Percentiles rank a stretch among this genome's conserved stretches.
These are phyloP conservation scores for Aphrophora alni DNA, from an alignment of 2,888 invertebrate species.

Conservation along the genomic window DNA sequence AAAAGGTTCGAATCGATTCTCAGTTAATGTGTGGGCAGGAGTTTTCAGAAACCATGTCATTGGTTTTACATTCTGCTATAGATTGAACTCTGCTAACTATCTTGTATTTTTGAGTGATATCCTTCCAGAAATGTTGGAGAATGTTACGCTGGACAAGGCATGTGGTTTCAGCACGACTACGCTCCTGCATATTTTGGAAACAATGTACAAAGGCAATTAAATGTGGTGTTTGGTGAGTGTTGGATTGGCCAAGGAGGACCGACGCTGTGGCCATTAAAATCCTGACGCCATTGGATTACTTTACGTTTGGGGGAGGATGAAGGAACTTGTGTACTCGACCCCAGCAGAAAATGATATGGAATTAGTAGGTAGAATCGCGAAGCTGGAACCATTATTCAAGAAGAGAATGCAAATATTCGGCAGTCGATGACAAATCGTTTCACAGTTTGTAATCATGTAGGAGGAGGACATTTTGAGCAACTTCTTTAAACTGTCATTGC, in stretches of 20 bases:
- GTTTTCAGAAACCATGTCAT: not conserved
- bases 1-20: not conserved
- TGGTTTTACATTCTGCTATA: not conserved
- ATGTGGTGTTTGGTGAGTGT: constrained; percentile 3
- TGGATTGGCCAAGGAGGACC: constrained; percentile 1
- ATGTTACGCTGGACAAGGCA: not conserved
- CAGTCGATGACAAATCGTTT: not conserved
- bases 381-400: not conserved
- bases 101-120: not conserved
- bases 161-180: not conserved
- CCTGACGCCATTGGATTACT: not conserved
- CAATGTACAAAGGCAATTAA: not conserved
- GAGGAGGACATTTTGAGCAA: not conserved
- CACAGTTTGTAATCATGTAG: not conserved
- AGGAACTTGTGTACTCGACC: too few species aligned
- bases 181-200: not conserved
- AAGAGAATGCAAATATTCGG: not conserved
- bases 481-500: not conserved
- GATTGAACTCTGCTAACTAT: not conserved
- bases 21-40: not conserved
- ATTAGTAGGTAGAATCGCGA: not conserved
- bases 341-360: too few species aligned
- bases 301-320: not conserved
- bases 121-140: not conserved
- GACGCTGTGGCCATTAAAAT: not conserved